Percentiles rank a stretch among this genome's conserved stretches.
Conservation (phyloP, 1,140 invertebrate species). For the Brachionus koreanus region DNA sequence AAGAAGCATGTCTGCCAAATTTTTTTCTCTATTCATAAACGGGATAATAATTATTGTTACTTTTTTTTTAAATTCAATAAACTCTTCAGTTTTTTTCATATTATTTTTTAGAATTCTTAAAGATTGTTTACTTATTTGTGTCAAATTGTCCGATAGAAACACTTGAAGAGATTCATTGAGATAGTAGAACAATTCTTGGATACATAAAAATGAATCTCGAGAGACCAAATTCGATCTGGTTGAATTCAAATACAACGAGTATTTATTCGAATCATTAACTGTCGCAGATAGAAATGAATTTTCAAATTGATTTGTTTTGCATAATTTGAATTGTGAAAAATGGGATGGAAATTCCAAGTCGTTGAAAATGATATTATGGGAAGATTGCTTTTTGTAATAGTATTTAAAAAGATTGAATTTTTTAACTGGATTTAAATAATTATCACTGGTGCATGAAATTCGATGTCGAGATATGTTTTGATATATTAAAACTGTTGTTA, state of each 20-base stretch:
- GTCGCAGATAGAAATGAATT: background rate
- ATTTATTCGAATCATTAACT: background rate
- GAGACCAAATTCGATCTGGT: background rate
- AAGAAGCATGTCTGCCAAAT: constrained; percentile 73
- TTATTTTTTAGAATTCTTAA: background rate
- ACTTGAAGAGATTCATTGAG: background rate
- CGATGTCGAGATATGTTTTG: constrained; percentile 1
- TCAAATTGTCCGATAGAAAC: background rate
- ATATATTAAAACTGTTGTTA: background rate
- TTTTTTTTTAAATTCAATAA: background rate
- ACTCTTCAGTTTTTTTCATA: background rate
- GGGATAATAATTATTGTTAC: constrained; percentile 69
- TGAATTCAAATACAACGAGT: background rate
- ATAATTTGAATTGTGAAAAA: background rate
- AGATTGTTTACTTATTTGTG: background rate
- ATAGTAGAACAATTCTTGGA: background rate
- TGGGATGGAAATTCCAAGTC: background rate
- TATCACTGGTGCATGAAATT: background rate
- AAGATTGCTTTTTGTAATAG: background rate
- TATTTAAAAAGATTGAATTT: background rate
- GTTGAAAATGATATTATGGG: background rate
- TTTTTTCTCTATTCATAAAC: constrained; percentile 74
- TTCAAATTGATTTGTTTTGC: background rate
- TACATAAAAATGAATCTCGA: background rate
- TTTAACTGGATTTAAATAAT: background rate